Percentiles rank a stretch among this genome's conserved stretches.
These are phyloP conservation scores for Schizothorax lantsangensis DNA, from an alignment of 2,797 vertebrate species.

Conservation along the genomic window DNA sequence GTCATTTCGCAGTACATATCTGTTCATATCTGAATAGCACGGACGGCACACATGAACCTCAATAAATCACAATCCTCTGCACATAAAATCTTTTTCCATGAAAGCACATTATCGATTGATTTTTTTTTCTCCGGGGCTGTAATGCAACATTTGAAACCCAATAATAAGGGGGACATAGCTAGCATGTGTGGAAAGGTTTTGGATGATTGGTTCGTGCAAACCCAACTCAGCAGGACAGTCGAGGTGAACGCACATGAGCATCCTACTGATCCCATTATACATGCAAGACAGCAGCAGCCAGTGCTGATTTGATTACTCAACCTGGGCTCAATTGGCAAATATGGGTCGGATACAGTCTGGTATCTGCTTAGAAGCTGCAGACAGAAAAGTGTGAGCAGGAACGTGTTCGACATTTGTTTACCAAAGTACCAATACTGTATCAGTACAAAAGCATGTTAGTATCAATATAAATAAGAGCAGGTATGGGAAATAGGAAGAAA, in stretches of 20 bases:
- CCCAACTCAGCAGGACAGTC: conserved; percentile 29
- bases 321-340: conserved; percentile 27
- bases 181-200: background rate
- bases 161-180: conserved; percentile 24
- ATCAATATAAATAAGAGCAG: background rate
- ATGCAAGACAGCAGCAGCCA: conserved; percentile 21
- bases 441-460: background rate
- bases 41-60: background rate
- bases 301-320: conserved; percentile 29
- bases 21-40: conserved; percentile 11
- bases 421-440: background rate
- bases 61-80: background rate
- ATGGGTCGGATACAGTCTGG: background rate
- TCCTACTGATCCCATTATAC: conserved; percentile 42
- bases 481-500: background rate
- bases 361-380: background rate
- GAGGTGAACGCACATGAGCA: conserved; percentile 41
- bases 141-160: conserved; percentile 31
- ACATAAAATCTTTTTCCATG: conserved; percentile 37
- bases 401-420: background rate
- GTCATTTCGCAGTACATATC: conserved; percentile 5
- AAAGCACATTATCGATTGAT: conserved; percentile 19
- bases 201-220: conserved; percentile 18
- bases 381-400: background rate
- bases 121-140: background rate